Evolutionary conservation across 2,797 vertebrate species (phyloP).

Genomic region (Oryzias sinensis): DNA sequence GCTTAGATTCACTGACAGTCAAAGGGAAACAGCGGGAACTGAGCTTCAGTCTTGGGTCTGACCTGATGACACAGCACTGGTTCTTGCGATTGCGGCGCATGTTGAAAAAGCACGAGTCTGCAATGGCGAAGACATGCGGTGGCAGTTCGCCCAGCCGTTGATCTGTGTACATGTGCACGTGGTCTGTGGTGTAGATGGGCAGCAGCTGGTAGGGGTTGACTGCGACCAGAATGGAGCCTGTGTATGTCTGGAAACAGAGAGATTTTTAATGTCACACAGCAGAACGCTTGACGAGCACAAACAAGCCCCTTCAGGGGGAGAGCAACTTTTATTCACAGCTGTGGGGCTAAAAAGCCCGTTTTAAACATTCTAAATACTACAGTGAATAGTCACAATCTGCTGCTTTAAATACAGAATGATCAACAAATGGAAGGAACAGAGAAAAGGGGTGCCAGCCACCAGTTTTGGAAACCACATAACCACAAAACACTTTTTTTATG

Average conservation of each 20-base stretch:
- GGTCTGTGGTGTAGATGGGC: conserved; percentile 88
- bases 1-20: not conserved
- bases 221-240: conserved; percentile 94
- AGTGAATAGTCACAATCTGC: conserved; percentile 6
- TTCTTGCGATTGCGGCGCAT: conserved; percentile 86
- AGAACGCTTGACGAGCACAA: conserved; percentile 19
- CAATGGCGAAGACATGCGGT: conserved; percentile 92
- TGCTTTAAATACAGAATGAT: not conserved
- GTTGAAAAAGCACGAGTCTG: conserved; percentile 94
- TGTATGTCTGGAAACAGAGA: conserved; percentile 85
- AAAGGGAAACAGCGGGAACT: not conserved
- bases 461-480: too few relatives aligned
- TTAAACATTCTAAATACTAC: not conserved
- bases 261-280: conserved; percentile 22
- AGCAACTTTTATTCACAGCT: conserved; percentile 1
- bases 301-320: conserved; percentile 16
- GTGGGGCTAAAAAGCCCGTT: too few relatives aligned
- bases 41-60: not conserved
- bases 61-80: conserved; percentile 98
- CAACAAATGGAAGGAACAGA: not conserved
- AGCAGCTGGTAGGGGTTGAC: conserved; percentile 96
- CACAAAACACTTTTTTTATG: too few relatives aligned
- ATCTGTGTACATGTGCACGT: conserved; percentile 86
- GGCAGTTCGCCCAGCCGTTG: conserved; percentile 88
- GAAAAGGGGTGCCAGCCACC: too few relatives aligned